These are phyloP conservation scores for Ficedula albicollis DNA, from an alignment of 2,797 vertebrate genomes.

Conservation along the genomic window DNA sequence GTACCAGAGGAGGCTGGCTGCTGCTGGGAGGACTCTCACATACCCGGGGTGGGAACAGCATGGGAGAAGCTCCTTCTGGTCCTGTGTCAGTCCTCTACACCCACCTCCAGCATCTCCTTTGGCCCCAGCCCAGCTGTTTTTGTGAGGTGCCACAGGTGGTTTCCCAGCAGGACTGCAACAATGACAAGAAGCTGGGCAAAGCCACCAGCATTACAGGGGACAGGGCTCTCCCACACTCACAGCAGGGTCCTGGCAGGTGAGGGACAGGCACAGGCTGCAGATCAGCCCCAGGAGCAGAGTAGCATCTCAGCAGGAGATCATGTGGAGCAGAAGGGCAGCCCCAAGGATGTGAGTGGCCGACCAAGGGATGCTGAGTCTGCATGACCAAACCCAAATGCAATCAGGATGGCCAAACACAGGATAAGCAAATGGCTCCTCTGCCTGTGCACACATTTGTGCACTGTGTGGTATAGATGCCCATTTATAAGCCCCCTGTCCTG, in stretches of 20 bases:
- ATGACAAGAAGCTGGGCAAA: not conserved
- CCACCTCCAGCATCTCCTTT: not conserved
- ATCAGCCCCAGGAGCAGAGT: not conserved
- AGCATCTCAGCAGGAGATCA: not conserved
- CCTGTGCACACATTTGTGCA: not conserved
- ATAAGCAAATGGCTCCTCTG: not conserved
- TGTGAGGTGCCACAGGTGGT: not conserved
- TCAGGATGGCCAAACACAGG: not conserved
- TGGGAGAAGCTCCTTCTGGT: not conserved
- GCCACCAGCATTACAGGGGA: not conserved
- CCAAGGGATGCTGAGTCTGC: not conserved
- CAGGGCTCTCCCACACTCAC: accelerated
- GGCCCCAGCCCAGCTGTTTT: not conserved
- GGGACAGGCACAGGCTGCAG: not conserved
- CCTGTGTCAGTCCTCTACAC: not conserved
- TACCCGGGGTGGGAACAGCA: accelerated
- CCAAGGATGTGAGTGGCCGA: accelerated
- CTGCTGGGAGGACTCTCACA: accelerated
- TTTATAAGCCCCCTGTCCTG: not conserved
- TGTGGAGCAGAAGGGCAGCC: not conserved
- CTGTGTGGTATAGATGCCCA: accelerated
- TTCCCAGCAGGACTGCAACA: not conserved
- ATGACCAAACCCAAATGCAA: accelerated
- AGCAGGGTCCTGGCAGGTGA: not conserved
- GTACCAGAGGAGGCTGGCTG: not conserved